A percentile compares a stretch with the other conserved stretches of the same genome.
These are phyloP conservation scores for Drosophila varians DNA, from an alignment of 1,140 invertebrate genomes.

Conservation along the genomic window DNA sequence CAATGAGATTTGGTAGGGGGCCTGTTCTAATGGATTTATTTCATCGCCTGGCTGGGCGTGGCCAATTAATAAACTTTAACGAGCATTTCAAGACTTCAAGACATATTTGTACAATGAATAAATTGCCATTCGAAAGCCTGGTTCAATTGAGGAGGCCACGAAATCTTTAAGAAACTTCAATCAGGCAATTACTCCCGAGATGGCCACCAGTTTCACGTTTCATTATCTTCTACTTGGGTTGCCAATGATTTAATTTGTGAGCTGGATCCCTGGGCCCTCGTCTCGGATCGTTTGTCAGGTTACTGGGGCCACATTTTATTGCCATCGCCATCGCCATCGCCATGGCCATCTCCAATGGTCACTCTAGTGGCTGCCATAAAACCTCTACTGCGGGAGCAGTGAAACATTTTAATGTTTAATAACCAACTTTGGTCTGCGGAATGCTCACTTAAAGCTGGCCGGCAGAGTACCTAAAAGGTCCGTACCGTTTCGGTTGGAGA, in stretches of 20 bases:
- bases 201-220: conserved; percentile 33
- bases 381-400: conserved; percentile 1
- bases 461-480: conserved; percentile 30
- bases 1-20: conserved; percentile 4
- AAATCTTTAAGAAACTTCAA: conserved; percentile 4
- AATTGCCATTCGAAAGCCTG: conserved; percentile 12
- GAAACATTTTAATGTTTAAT: conserved; percentile 60
- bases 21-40: conserved; percentile 32
- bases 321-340: conserved; percentile 28
- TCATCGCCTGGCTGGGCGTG: conserved; percentile 27
- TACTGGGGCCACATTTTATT: conserved; percentile 43
- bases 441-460: conserved; percentile 38
- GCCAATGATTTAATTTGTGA: conserved; percentile 51
- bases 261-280: neutral
- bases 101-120: conserved; percentile 26
- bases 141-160: neutral
- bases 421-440: conserved; percentile 61
- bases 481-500: neutral
- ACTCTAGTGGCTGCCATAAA: conserved; percentile 18
- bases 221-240: conserved; percentile 35
- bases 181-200: conserved; percentile 2
- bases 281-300: conserved; percentile 21
- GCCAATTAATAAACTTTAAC: conserved; percentile 42
- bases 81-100: conserved; percentile 2
- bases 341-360: conserved; percentile 18